Base-by-base conservation (phyloP, 2,888 invertebrate species). In the Drosophila paranaensis region DNA sequence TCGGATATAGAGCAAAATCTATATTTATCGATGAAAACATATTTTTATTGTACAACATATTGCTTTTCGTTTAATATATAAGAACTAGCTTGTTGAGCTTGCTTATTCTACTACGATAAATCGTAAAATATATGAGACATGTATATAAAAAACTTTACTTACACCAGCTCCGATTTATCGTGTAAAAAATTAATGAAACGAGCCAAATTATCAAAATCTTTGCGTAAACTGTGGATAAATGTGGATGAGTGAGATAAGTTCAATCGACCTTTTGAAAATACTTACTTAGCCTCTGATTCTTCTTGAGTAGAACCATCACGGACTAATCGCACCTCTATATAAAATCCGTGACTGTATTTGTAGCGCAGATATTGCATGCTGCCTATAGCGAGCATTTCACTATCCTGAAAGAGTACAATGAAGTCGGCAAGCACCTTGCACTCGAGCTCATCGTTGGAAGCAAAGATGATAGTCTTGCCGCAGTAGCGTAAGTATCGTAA, bases 391-490 rank as follows among this genome's bases (percentile, higher is more conserved):
- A 95, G 94, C 92, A 97, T 95, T 77, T 94, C 94, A 1, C 96
- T 96, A 85, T 95, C 95, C 76, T 96, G 96, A 95, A 97, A 96
- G 60, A 97, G 95, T 53, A 96, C 95, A 77, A 96, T 93, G 27
- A 96, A 93, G 16, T 96, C 95, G 90, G 97, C 96, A 9, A 97
- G 93, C 46, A 95, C 95, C 93, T 97, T 96, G 92, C 96, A 96
- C 92, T 97, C 97, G 88, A 95, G 95, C 95, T 96, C 96, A 91
- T 96, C 96, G 92, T 96, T 96, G 57, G 97, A 96, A 27, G 97
- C 97, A 74, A 97, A 94, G 69, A 97, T 94, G 43, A 97, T 94
- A 58, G 96, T 95, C 83, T 95, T 94, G 0, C 97, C 97, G 6
- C 94, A 93, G 61, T 95, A 95, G 46, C 96, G 94, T 20, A 95